phyloP scores from a whole-genome alignment of 2,888 invertebrate species.

The Selenia dentaria region DNA sequence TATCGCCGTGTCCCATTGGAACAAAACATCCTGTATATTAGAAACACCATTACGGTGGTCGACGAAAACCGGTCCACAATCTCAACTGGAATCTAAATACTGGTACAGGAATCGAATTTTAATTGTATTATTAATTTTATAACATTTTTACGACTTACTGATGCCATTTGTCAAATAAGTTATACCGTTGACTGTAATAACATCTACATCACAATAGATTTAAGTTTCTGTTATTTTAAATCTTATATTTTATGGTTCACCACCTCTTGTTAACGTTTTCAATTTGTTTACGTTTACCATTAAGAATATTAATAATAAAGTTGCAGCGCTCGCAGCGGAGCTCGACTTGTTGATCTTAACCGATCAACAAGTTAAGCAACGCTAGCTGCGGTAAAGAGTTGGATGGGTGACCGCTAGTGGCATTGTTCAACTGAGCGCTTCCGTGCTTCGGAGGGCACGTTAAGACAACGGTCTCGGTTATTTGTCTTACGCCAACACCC shows the following conservation, averaged over 20 bases:
- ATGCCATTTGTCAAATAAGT: conserved; percentile 26
- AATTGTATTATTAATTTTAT: conserved; percentile 21
- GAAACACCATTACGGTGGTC: conserved; percentile 15
- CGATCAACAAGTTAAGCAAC: too few relatives aligned
- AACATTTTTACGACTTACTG: conserved; percentile 23
- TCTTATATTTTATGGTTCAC: conserved; percentile 11
- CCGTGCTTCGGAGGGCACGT: too few relatives aligned
- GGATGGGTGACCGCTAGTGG: too few relatives aligned
- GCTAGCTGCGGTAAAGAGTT: too few relatives aligned
- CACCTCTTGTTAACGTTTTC: conserved; percentile 14
- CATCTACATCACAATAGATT: conserved; percentile 32
- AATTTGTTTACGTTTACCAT: conserved; percentile 19
- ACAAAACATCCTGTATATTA: conserved; percentile 5
- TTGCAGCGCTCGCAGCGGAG: too few relatives aligned
- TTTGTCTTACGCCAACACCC: too few relatives aligned
- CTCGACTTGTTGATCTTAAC: too few relatives aligned
- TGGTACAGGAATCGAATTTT: conserved; percentile 14
- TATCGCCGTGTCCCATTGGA: too few relatives aligned
- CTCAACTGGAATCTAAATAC: conserved; percentile 31
- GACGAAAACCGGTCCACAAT: conserved; percentile 39
- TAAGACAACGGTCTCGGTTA: too few relatives aligned
- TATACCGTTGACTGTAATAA: conserved; percentile 17
- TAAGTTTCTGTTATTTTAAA: conserved; percentile 14
- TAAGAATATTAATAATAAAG: too few relatives aligned
- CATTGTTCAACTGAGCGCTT: too few relatives aligned